phyloP scores from a whole-genome alignment of 2,797 vertebrate species.

The Eleutherodactylus coqui region DNA sequence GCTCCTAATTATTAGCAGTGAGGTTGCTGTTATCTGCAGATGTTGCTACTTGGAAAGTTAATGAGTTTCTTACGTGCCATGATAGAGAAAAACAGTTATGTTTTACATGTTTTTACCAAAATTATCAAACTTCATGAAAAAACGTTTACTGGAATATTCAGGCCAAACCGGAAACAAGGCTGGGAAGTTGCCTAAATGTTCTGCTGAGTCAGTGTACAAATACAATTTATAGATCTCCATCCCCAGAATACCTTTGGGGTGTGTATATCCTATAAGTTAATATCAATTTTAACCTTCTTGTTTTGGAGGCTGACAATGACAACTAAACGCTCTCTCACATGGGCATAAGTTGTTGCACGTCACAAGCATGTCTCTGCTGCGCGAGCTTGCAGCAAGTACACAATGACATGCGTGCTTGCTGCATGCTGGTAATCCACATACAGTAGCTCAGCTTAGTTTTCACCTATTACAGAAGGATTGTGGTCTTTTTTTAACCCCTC shows the following conservation, averaged over 20 bases:
- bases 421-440: too few relatives aligned
- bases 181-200: background rate
- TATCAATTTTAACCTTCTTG: too few relatives aligned
- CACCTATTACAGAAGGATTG: too few relatives aligned
- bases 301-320: too few relatives aligned
- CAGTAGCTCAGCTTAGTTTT: too few relatives aligned
- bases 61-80: constrained; percentile 26
- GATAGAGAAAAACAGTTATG: background rate
- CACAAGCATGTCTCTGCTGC: too few relatives aligned
- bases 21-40: constrained; percentile 34
- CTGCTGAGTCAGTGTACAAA: background rate
- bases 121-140: constrained; percentile 5
- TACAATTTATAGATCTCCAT: background rate
- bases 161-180: background rate
- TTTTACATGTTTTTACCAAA: background rate
- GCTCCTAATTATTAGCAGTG: constrained; percentile 31
- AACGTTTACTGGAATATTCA: background rate
- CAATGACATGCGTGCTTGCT: too few relatives aligned
- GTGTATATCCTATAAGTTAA: background rate
- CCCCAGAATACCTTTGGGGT: background rate
- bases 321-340: too few relatives aligned
- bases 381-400: too few relatives aligned
- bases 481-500: too few relatives aligned
- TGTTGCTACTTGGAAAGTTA: constrained; percentile 13
- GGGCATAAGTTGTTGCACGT: too few relatives aligned